These are phyloP conservation scores for Pipa parva DNA, from an alignment of 2,113 vertebrate genomes.

Conservation along the genomic window DNA sequence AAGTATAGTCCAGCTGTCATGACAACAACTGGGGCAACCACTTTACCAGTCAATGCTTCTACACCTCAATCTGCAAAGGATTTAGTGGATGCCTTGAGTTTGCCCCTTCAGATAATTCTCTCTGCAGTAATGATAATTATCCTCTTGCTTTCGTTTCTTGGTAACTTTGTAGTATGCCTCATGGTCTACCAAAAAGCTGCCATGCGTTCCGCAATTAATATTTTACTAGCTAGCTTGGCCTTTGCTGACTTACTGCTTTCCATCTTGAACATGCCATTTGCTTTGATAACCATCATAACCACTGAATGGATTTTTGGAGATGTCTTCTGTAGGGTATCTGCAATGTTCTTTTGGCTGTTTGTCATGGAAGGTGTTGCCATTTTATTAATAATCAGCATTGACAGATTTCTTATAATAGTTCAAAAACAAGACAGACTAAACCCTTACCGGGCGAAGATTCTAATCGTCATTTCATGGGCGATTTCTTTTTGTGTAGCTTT, in stretches of 20 bases:
- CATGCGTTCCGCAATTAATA: conserved; percentile 98
- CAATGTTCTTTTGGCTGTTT: conserved; percentile 96
- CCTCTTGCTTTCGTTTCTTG: conserved; percentile 81
- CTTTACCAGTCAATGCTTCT: conserved; percentile 54
- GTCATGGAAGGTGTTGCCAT: conserved; percentile 88
- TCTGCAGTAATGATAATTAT: conserved; percentile 81
- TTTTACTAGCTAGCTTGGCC: conserved; percentile 91
- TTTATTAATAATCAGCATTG: conserved; percentile 94
- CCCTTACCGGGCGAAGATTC: conserved; percentile 85
- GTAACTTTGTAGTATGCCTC: conserved; percentile 93
- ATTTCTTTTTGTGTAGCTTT: conserved; percentile 82
- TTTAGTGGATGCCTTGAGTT: conserved; percentile 64
- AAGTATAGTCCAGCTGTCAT: conserved; percentile 55
- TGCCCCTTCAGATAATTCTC: conserved; percentile 88
- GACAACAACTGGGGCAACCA: conserved; percentile 57
- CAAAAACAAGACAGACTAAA: conserved; percentile 93
- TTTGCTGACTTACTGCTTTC: conserved; percentile 95
- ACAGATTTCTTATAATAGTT: conserved; percentile 95
- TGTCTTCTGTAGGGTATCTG: conserved; percentile 83
- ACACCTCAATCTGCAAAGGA: conserved; percentile 54
- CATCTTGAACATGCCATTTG: conserved; percentile 92
- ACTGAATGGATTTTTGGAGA: conserved; percentile 89
- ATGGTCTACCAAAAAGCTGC: conserved; percentile 97
- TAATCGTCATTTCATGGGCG: conserved; percentile 84
- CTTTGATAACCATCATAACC: conserved; percentile 82